Evolutionary conservation across 2,888 invertebrate genomes (phyloP), one percentile per base, ranked within the genome.

Genomic region (Perdita meconis): DNA sequence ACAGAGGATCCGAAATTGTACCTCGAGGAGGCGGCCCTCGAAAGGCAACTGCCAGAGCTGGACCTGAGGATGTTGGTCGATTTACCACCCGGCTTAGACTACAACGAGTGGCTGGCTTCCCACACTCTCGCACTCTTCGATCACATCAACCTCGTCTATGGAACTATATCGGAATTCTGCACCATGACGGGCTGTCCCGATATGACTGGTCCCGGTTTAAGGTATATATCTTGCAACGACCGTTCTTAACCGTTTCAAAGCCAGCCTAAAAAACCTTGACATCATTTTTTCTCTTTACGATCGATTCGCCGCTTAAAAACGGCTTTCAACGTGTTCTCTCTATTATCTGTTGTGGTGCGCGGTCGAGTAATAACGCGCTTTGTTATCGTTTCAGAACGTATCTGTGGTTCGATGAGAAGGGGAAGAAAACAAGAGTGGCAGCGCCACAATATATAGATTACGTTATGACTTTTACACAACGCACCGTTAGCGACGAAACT

Each of bases 71-170:
- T 97, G 93, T 95, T 99, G 92, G 98, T 99, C 86, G 97, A 97
- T 93, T 95, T 99, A 93, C 99, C 99, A 88, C 96, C 96, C 87
- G 98, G 98, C 84, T 95, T 99, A 93, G 99, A 99, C 94, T 97
- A 97, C 94, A 98, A 99, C 94, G 99, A 99, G 95, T 99, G 99
- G 99, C 96, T 99, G 91, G 99, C 99, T 86, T 98, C 98, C 85
- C 99, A 99, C 93, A 98, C 98, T 84, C 95, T 98, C 94, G 97
- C 98, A 94, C 97, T 99, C 93, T 99, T 99, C 93, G 98, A 99
- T 93, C 99, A 99, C 94, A 98, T 99, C 90, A 99, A 99, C 94
- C 95, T 99, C 94, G 95, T 99, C 92, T 99, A 99, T 94, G 99
- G 99, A 93, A 97, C 98, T 87, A 96, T 99, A 94, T 98, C 98